Evolutionary conservation across 1,140 invertebrate genomes (phyloP), one percentile per base, ranked within the genome.

Genomic region (Paracyclopina nana): DNA sequence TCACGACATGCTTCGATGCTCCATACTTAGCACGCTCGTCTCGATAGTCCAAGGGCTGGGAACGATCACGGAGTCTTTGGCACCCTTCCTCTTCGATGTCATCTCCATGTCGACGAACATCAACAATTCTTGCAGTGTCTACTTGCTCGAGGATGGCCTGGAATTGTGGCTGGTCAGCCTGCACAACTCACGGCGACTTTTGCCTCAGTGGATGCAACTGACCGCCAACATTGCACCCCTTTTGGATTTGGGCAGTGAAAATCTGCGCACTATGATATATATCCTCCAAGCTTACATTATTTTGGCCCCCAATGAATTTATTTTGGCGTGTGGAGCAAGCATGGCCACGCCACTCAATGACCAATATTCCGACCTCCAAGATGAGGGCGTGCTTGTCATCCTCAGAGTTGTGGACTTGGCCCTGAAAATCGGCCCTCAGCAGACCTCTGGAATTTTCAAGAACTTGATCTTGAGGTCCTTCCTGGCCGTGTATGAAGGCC

Each of bases 1-100:
- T 46, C 84, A 91, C 60, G 80, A 87, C 62, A 85, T 94, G 80
- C 65, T 95, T 49, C 70, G 85, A 25, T 90, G 85, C 65, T 82
- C 86, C 41, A 87, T 92, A 56, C 76, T 95, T 8, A 78, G 83
- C 4, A 82, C 83, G 12, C 69, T 88, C 16, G 77, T 80, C 53
- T 76, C 83, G 62, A 68, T 88, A 46, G 77, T 81, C 34, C 75
- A 78, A 20, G 46, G 46, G n/a, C 24, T 54, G n/a, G 48, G 55
- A 57, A 68, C 76, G 55, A 75, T 69, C 41, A 70, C 66, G 52
- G 63, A 62, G 16, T 60, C 58, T 40, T 63, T 82, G 54, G 72
- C 73, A 57, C 71, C 72, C 40, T 77, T 86, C 60, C 67, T 86
- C 26, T 63, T 83, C 50, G 75, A 72, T 50, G 76, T 86, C 25